Percentiles rank a stretch among this genome's conserved stretches.
Evolutionary conservation across 2,888 invertebrate species (phyloP).

Genomic region (Macrosiphum euphorbiae): DNA sequence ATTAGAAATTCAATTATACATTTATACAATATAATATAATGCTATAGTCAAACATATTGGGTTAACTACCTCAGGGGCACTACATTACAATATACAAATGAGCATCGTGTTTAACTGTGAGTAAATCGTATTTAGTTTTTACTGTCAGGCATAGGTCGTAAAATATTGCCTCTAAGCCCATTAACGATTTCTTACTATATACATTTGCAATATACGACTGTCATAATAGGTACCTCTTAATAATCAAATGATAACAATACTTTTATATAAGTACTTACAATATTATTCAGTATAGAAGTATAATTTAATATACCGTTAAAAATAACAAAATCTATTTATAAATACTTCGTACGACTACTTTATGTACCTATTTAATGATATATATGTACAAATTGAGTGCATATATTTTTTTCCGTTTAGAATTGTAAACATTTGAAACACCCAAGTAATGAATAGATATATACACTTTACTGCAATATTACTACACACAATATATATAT

Average conservation of each 20-base stretch:
- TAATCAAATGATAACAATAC: slow-evolving; percentile 15
- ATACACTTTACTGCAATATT: not conserved
- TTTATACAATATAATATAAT: slow-evolving; percentile 14
- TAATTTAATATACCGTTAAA: not conserved
- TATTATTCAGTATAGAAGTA: not conserved
- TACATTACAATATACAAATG: not conserved
- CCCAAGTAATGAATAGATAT: not conserved
- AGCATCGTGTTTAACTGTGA: not conserved
- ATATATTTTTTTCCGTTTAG: not conserved
- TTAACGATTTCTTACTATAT: not conserved
- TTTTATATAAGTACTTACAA: not conserved
- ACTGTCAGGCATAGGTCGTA: not conserved
- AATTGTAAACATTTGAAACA: not conserved
- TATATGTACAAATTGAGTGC: not conserved
- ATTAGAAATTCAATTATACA: not conserved
- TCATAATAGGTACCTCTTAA: not conserved
- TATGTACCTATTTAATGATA: not conserved
- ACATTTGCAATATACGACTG: not conserved
- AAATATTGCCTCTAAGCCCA: not conserved
- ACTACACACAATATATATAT: not conserved
- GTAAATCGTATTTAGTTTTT: slow-evolving; percentile 9
- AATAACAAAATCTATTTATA: not conserved
- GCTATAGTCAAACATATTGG: not conserved
- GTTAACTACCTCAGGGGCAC: not conserved
- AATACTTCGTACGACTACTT: not conserved